Evolutionary conservation across 2,113 vertebrate genomes (phyloP), one percentile per base, ranked within the genome.

Genomic region (Colistium nudipinnis): DNA sequence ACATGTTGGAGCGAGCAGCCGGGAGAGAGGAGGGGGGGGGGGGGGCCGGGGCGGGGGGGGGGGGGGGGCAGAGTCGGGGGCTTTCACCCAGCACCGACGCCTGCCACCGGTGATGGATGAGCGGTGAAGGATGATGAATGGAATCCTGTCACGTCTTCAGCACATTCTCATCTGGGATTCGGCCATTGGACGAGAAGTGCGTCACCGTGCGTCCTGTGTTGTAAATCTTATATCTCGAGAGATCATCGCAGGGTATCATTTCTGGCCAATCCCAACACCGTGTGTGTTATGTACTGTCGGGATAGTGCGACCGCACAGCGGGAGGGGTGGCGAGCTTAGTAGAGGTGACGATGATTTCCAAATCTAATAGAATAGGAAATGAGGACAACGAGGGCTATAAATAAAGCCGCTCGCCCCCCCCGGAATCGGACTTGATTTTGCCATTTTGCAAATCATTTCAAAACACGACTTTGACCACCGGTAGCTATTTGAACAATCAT

Each of bases 81-180:
- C 63, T 63, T 60, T 39, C 53, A 35, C 52, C 49, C 19, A 45
- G 12, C 69, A n/a, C 62, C 33, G 6, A 33, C n/a, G 39, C 56
- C 56, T 64, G 75, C 68, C 24, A 25, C 62, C 28, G 65, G 56
- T 87, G 87, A 87, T 89, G 81, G 86, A 89, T 84, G 74, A 79
- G 44, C 80, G 71, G 70, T 55, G 70, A 71, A 64, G 27, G 36
- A 81, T 88, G 82, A 83, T 84, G 75, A 86, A 89, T 87, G 28
- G 49, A 35, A 62, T 81, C 62, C 67, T 81, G 81, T 88, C 86
- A 74, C 48, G 59, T 54, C 66, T 62, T 72, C 70, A 75, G 47
- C 78, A 78, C 76, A 57, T 52, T 65, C 76, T 70, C 85, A 85
- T 89, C 78, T 82, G 74, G 72, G 68, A 88, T 76, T 59, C 76